Evolutionary conservation across 2,797 vertebrate genomes (phyloP).

Genomic region (Argya squamiceps): DNA sequence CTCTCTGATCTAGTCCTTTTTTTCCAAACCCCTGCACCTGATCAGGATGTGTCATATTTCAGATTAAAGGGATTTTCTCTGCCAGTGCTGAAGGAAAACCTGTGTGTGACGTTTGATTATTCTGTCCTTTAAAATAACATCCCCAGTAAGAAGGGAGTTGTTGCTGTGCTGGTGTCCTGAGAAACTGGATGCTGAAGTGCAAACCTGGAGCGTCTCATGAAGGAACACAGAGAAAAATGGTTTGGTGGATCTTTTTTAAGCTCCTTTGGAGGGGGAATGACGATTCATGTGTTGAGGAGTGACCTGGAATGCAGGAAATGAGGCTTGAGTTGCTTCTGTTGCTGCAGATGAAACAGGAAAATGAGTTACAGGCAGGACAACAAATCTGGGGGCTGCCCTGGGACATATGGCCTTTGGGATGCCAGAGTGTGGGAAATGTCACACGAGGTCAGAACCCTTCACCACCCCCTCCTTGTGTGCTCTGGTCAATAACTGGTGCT

Average conservation of each 20-base stretch:
- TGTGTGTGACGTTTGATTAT: not conserved
- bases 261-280: not conserved
- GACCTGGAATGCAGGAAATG: not conserved
- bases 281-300: not conserved
- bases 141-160: not conserved
- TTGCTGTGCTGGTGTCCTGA: not conserved
- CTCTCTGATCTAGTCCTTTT: not conserved
- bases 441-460: not conserved
- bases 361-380: not conserved
- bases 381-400: not conserved
- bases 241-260: not conserved
- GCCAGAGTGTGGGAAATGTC: not conserved
- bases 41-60: not conserved
- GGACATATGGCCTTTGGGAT: not conserved
- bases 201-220: not conserved
- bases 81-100: not conserved
- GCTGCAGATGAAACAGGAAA: not conserved
- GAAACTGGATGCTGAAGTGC: not conserved
- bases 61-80: constrained; percentile 20
- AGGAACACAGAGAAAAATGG: not conserved
- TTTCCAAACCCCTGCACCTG: accelerated
- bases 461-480: not conserved
- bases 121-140: not conserved
- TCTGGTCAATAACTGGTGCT: accelerated
- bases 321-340: not conserved